Evolutionary conservation across 2,888 invertebrate species (phyloP), one percentile per base, ranked within the genome.

Genomic region (Drosophila aldrichi): DNA sequence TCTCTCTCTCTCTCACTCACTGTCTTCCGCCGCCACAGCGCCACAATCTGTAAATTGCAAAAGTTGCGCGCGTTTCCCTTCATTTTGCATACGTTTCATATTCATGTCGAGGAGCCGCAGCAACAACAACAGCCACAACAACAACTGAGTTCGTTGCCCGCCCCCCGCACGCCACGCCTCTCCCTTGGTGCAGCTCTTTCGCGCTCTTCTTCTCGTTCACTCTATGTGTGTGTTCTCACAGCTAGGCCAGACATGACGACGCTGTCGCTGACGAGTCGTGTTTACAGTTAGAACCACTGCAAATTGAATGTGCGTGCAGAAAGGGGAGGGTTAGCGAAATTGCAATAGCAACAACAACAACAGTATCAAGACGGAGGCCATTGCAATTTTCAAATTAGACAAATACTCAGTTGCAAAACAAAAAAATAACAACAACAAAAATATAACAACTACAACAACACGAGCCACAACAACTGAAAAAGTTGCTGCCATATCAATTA

Each of bases 81-180:
- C 81, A 74, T 88, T 88, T 83, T 88, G 80, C 83, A 83, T 86
- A 80, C 89, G 87, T 80, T 84, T 89, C 83, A 89, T 89, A 89
- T 87, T 84, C 79, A 84, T 84, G 88, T 81, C 77, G 82, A 57
- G 77, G 49, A 65, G 65, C 52, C 38, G 34, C 48, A 52, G 16
- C 55, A 57, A 22, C 55, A 68, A 7, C 38, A 54, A 12, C 38
- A 40, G 2, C 18, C 18, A 7, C 41, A 56, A 10, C 22, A 40
- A 36, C 79, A 70, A 76, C 32, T 54, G 77, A 74, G 83, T 80
- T 83, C 84, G 84, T 87, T 81, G 81, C 64, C 74, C 76, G 66
- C 71, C 70, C 51, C 59, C 71, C 44, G 32, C 67, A 40, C 44
- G 61, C 49, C 71, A 56, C 69, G 66, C 72, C 76, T 46, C 69